phyloP scores from a whole-genome alignment of 1,140 invertebrate species.

The Brachionus angularis region DNA sequence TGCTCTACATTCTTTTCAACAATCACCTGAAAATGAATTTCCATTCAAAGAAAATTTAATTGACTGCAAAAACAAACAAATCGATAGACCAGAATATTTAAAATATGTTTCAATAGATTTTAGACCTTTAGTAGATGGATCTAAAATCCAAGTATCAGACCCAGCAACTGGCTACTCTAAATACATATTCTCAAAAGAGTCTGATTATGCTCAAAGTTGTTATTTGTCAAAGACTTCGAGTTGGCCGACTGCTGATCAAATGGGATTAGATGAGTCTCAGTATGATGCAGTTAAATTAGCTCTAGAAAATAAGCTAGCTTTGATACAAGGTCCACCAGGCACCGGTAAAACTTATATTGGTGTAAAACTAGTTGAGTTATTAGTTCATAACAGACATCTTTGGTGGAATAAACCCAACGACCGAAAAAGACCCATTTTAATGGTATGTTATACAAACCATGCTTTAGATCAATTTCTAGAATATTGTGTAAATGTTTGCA shows the following conservation, averaged over 20 bases:
- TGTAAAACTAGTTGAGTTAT: slow-evolving; percentile 53
- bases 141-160: not conserved
- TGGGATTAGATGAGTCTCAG: slow-evolving; percentile 58
- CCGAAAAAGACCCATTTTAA: slow-evolving; percentile 63
- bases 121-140: slow-evolving; percentile 38
- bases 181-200: slow-evolving; percentile 13
- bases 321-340: slow-evolving; percentile 67
- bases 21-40: slow-evolving; percentile 46
- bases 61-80: slow-evolving; percentile 44
- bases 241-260: slow-evolving; percentile 49
- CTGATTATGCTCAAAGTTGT: not conserved
- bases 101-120: slow-evolving; percentile 44
- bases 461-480: slow-evolving; percentile 83
- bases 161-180: not conserved
- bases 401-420: slow-evolving; percentile 46
- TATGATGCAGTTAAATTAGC: slow-evolving; percentile 57
- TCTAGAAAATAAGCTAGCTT: slow-evolving; percentile 59
- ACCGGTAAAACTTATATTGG: slow-evolving; percentile 56
- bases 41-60: slow-evolving; percentile 54
- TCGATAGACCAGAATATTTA: slow-evolving; percentile 33
- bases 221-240: not conserved
- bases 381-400: slow-evolving; percentile 51
- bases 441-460: slow-evolving; percentile 80
- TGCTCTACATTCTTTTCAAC: slow-evolving; percentile 48
- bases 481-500: slow-evolving; percentile 52